Evolutionary conservation across 2,888 invertebrate genomes (phyloP).

Genomic region (Himalopsyche tibetana): DNA sequence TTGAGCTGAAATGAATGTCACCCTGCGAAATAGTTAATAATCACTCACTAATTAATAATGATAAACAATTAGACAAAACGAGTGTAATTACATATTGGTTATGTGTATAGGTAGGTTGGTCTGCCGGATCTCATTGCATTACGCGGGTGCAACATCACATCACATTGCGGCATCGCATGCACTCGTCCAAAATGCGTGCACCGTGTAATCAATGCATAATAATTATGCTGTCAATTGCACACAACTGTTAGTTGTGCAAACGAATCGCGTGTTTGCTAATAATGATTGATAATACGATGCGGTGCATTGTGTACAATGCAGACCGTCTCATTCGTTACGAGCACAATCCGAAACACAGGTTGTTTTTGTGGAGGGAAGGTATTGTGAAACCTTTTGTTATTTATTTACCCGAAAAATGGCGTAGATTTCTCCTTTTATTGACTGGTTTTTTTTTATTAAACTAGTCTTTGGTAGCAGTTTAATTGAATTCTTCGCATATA

Average conservation of each 20-base stretch:
- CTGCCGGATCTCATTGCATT: not conserved
- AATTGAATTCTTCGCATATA: no score
- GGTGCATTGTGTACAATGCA: slow-evolving; percentile 31
- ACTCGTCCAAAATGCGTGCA: not conserved
- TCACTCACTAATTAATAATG: not conserved
- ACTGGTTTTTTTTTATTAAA: no score
- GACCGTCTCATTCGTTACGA: slow-evolving; percentile 12
- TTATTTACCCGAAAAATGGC: not conserved
- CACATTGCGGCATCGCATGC: slow-evolving; percentile 3
- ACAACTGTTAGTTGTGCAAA: slow-evolving; percentile 29
- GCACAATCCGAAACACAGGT: not conserved
- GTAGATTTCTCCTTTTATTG: not conserved
- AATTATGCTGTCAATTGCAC: slow-evolving; percentile 41
- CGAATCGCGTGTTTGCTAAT: slow-evolving; percentile 37
- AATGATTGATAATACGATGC: slow-evolving; percentile 41
- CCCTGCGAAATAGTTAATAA: no score
- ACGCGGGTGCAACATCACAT: slow-evolving; percentile 11
- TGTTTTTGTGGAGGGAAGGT: not conserved
- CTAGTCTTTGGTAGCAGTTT: no score
- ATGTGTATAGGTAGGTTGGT: no score
- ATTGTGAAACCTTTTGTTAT: not conserved
- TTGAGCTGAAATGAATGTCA: no score
- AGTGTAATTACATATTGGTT: not conserved
- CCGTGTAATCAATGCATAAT: slow-evolving; percentile 37
- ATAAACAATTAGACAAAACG: not conserved